Percentiles rank a stretch among this genome's conserved stretches.
Evolutionary conservation across 2,113 vertebrate genomes (phyloP).

Genomic region (Brachionichthys hirsutus): DNA sequence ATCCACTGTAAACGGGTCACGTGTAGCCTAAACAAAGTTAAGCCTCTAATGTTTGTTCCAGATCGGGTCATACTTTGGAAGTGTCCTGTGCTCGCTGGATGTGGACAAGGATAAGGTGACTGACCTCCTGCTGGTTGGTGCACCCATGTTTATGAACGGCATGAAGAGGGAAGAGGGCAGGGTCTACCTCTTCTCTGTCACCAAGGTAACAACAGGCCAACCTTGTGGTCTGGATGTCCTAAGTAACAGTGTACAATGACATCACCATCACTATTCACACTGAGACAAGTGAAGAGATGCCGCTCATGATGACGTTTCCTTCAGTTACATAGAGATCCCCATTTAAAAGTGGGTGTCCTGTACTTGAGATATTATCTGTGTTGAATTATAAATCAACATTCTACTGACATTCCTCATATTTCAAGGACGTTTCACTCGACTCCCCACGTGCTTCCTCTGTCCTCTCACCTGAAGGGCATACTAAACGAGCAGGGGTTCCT

Average conservation of each 20-base stretch:
- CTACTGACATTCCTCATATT: not conserved
- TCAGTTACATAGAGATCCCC: no score
- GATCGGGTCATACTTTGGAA: conserved; percentile 95
- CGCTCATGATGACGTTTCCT: not conserved
- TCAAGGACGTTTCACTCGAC: not conserved
- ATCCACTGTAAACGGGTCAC: not conserved
- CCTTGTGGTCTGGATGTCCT: not conserved
- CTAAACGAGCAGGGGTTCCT: conserved; percentile 80
- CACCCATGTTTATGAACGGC: conserved; percentile 91
- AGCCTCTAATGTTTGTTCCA: conserved; percentile 51
- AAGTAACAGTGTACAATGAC: not conserved
- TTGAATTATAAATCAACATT: no score
- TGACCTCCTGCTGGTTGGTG: conserved; percentile 88
- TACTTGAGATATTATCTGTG: no score
- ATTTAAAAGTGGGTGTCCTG: no score
- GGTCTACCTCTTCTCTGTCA: conserved; percentile 88
- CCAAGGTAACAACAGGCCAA: conserved; percentile 75
- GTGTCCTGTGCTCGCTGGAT: conserved; percentile 87
- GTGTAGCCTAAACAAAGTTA: not conserved
- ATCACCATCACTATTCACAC: not conserved
- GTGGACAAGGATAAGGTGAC: conserved; percentile 83
- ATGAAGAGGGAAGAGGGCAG: conserved; percentile 87
- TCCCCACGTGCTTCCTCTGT: not conserved
- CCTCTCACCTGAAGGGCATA: conserved; percentile 76
- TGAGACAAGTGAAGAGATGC: not conserved